phyloP scores from a whole-genome alignment of 2,888 invertebrate species.

The Sericinus montela region DNA sequence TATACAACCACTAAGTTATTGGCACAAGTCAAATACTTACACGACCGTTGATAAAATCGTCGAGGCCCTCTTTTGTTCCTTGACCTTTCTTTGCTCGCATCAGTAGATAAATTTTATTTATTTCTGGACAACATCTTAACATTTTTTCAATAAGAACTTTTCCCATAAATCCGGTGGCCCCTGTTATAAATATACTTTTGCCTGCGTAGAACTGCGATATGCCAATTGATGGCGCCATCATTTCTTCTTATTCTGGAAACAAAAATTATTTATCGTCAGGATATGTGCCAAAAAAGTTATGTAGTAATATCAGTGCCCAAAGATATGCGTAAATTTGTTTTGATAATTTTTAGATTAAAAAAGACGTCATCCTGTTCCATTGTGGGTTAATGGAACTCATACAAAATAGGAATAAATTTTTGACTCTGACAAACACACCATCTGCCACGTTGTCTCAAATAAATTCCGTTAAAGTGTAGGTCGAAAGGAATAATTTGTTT shows the following conservation, averaged over 20 bases:
- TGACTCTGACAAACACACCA: no score
- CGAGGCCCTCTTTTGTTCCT: slow-evolving; percentile 79
- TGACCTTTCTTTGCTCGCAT: slow-evolving; percentile 86
- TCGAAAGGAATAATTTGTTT: no score
- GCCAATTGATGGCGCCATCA: slow-evolving; percentile 55
- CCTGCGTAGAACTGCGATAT: slow-evolving; percentile 79
- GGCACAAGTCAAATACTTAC: slow-evolving; percentile 67
- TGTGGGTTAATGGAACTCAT: no score
- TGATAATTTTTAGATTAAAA: no score
- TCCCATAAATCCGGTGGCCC: slow-evolving; percentile 91
- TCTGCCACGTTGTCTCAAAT: no score
- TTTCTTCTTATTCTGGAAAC: slow-evolving; percentile 5
- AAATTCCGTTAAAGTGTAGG: no score
- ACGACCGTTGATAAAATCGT: slow-evolving; percentile 73
- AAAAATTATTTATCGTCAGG: neutral
- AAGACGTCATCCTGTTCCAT: no score
- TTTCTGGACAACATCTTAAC: slow-evolving; percentile 83
- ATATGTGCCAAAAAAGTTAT: no score
- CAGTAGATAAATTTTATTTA: slow-evolving; percentile 84
- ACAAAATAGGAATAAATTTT: no score
- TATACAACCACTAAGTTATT: no score
- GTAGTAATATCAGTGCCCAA: no score
- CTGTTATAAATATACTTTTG: slow-evolving; percentile 86
- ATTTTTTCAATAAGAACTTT: slow-evolving; percentile 90
- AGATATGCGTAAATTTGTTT: no score